Percentiles rank a stretch among this genome's conserved stretches.
These are phyloP conservation scores for Fopius arisanus DNA, from an alignment of 1,140 invertebrate species.

Conservation along the genomic window DNA sequence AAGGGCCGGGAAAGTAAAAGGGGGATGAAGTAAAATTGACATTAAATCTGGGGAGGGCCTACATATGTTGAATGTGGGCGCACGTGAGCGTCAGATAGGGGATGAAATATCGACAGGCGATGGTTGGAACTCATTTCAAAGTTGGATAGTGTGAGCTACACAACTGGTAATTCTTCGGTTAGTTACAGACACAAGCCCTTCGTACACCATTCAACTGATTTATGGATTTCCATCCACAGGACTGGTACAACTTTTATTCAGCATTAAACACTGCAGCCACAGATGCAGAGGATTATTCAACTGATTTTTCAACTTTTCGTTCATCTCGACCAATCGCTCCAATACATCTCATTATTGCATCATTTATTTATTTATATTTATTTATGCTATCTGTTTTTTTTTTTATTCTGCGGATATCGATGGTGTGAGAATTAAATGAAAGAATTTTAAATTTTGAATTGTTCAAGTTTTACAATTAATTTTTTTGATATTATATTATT, in stretches of 20 bases:
- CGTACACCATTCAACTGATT: neutral
- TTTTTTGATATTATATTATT: too few species aligned
- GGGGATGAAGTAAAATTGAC: neutral
- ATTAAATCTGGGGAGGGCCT: slow-evolving; percentile 1
- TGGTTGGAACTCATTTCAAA: slow-evolving; percentile 42
- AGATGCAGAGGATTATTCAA: too few species aligned
- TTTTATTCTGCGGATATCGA: too few species aligned
- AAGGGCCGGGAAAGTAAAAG: neutral
- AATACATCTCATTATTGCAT: too few species aligned
- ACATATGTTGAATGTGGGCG: slow-evolving; percentile 23
- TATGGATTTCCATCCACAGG: neutral
- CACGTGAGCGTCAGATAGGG: slow-evolving; percentile 40
- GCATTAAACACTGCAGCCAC: neutral
- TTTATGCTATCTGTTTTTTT: too few species aligned
- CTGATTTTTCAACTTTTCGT: too few species aligned
- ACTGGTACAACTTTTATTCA: neutral
- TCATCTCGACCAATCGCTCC: too few species aligned
- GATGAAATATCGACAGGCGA: slow-evolving; percentile 55
- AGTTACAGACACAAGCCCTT: neutral
- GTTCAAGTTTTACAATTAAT: too few species aligned
- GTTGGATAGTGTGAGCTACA: neutral
- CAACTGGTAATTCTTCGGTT: neutral
- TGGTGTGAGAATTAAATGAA: too few species aligned
- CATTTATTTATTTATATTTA: too few species aligned
- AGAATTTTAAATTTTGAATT: too few species aligned